Percentiles rank a stretch among this genome's conserved stretches.
phyloP scores from a whole-genome alignment of 1,140 invertebrate species.

The Teleogryllus occipitalis region DNA sequence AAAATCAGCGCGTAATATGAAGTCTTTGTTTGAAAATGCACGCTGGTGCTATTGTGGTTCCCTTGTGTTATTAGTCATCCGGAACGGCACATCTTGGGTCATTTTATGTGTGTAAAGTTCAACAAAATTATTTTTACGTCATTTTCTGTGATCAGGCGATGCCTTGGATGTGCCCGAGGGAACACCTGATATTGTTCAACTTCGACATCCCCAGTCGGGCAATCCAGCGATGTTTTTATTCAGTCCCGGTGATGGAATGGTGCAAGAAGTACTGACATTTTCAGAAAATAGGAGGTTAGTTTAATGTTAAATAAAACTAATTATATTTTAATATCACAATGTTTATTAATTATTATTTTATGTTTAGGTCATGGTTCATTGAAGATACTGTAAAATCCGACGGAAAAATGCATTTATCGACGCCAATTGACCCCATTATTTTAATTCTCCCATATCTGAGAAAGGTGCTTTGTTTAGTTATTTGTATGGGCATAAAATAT shows the following conservation, averaged over 20 bases:
- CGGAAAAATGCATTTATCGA: slow-evolving; percentile 60
- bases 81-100: not conserved
- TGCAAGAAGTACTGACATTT: slow-evolving; percentile 59
- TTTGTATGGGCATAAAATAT: not conserved
- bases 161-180: slow-evolving; percentile 40
- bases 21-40: not conserved
- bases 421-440: slow-evolving; percentile 63
- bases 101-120: no score
- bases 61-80: not conserved
- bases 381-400: slow-evolving; percentile 63
- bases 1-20: not conserved
- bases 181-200: slow-evolving; percentile 62
- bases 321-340: not conserved
- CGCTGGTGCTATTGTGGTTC: not conserved
- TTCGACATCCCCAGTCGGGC: slow-evolving; percentile 55
- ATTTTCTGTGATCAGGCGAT: slow-evolving; percentile 32
- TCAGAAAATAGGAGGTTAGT: slow-evolving; percentile 44
- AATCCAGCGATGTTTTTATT: slow-evolving; percentile 53
- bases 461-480: slow-evolving; percentile 34
- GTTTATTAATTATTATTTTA: slow-evolving; percentile 5
- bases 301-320: not conserved
- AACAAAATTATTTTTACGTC: not conserved
- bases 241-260: slow-evolving; percentile 42
- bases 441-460: slow-evolving; percentile 45
- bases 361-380: slow-evolving; percentile 55